Evolutionary conservation across 2,113 vertebrate genomes (phyloP), one percentile per base, ranked within the genome.

Genomic region (Ondatra zibethicus): DNA sequence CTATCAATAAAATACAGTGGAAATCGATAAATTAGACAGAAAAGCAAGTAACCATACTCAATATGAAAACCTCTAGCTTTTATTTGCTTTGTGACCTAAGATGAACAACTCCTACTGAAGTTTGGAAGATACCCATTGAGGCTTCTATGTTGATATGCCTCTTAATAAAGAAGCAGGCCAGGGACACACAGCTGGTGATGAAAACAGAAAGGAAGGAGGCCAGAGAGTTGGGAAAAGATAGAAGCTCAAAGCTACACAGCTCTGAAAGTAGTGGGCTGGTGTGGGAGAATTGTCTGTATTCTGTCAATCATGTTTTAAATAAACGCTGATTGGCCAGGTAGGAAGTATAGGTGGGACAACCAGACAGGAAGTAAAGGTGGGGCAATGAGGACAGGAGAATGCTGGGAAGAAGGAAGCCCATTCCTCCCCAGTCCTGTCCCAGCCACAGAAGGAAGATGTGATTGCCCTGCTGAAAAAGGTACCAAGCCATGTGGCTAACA

Each of bases 1-100:
- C 45, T 27, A 86, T 77, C 82, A 78, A 93, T 78, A 27, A 91
- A 95, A 92, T 75, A 89, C 58, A 91, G 82, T 76, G 17, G 81
- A 82, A 96, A 93, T 52, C 66, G 50, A 39, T 63, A 61, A 91
- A 19, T 45, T 42, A 68, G 66, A 75, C 72, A 86, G 78, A 92
- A 91, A 96, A 94, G 52, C 66, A 78, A 14, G 23, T 39, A 82
- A 39, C 61, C 73, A 4, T 86, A 65, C 82, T 76, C 45, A 66
- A 77, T 42, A 33, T 50, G 13, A 29, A 68, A 91, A 73, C 27
- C 50, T 31, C 23, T 47, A 31, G 65, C 8, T 87, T 90, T 92
- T 94, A n/a, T 95, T 70, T 88, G 42, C 14, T 91, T 91, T 92
- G n/a, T 84, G 47, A 80, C 27, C 55, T 68, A 75, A 94, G 23